A percentile compares a stretch with the other conserved stretches of the same genome.
These are phyloP conservation scores for Phoebastria nigripes DNA, from an alignment of 2,797 vertebrate genomes.

Conservation along the genomic window DNA sequence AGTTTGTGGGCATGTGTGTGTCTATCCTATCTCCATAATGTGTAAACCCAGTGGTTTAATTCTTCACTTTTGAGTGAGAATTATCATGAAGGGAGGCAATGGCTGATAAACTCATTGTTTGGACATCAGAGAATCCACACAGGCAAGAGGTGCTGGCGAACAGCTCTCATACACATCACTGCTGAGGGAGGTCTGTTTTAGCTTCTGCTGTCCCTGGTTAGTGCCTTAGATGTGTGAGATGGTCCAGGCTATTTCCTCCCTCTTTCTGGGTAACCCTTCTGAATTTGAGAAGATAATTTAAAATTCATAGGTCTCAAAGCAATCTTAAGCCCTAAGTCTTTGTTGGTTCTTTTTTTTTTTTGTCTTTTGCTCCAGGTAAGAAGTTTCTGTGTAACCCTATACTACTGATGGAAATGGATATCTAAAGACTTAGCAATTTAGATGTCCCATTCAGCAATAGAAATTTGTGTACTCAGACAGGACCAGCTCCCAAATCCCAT, in stretches of 20 bases:
- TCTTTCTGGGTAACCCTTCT: neutral
- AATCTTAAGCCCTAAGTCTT: neutral
- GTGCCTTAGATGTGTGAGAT: neutral
- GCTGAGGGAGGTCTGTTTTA: neutral
- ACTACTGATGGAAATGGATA: neutral
- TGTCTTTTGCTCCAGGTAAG: neutral
- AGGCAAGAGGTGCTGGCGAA: neutral
- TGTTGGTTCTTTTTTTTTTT: neutral
- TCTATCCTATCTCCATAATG: neutral
- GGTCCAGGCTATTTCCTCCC: neutral
- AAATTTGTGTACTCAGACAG: neutral
- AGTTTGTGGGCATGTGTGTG: rapidly evolving
- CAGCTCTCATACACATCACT: neutral
- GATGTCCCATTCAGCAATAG: neutral
- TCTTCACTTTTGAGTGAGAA: neutral
- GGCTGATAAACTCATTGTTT: neutral
- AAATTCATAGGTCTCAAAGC: neutral
- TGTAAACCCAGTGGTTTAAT: neutral
- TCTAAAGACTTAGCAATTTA: neutral
- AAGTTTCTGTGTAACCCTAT: rapidly evolving
- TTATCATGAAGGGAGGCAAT: neutral
- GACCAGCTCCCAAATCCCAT: neutral
- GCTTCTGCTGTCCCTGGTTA: neutral
- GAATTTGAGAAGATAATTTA: neutral
- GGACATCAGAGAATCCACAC: neutral